phyloP scores from a whole-genome alignment of 2,888 invertebrate species.

The Willowsia nigromaculata region DNA sequence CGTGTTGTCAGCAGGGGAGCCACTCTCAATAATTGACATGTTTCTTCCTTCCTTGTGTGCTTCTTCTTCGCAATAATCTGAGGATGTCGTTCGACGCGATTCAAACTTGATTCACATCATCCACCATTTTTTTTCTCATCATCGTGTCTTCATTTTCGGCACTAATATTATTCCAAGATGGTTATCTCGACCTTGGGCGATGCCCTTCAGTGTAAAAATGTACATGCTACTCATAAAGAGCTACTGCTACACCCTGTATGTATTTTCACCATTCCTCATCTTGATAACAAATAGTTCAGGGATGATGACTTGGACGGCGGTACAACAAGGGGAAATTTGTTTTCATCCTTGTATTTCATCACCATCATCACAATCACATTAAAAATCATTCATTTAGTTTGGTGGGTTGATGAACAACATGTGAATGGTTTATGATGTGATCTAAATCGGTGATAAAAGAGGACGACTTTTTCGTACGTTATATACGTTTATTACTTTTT shows the following conservation, averaged over 20 bases:
- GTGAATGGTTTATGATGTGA: neutral
- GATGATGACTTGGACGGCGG: neutral
- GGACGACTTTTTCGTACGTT: neutral
- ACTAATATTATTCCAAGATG: constrained; percentile 60
- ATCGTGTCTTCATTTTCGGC: neutral
- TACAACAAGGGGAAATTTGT: constrained; percentile 11
- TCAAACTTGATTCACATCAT: neutral
- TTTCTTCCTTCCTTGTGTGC: neutral
- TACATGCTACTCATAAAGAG: neutral
- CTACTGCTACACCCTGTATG: too few species aligned
- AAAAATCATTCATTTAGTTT: constrained; percentile 28
- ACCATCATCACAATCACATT: neutral
- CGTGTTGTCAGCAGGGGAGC: constrained; percentile 32
- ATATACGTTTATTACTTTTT: neutral
- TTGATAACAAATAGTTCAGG: neutral
- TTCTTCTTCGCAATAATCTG: neutral
- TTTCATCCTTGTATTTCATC: neutral
- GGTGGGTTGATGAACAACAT: neutral
- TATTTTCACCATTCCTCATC: neutral
- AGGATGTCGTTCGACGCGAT: neutral
- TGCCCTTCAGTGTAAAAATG: constrained; percentile 43
- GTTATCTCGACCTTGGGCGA: constrained; percentile 56
- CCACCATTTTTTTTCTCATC: neutral
- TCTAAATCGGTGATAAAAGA: neutral
- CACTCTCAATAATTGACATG: constrained; percentile 37